A percentile compares a stretch with the other conserved stretches of the same genome.
Conservation (phyloP, 2,888 invertebrate species). For the Volucella bombylans region DNA sequence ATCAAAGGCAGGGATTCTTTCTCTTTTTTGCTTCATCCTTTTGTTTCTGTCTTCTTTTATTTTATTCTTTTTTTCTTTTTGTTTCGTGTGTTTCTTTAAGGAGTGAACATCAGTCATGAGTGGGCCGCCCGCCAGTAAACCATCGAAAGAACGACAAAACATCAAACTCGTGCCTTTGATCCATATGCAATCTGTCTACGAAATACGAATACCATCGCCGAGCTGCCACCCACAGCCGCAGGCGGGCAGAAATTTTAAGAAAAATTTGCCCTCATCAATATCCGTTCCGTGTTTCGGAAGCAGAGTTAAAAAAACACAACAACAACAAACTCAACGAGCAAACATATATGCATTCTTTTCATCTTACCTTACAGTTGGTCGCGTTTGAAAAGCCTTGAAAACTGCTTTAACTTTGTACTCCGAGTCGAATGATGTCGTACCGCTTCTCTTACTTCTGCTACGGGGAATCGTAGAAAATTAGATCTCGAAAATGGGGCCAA, state of each 20-base stretch:
- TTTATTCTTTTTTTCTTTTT: slow-evolving; percentile 23
- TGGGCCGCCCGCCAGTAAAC: slow-evolving; percentile 14
- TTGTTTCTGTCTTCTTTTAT: slow-evolving; percentile 27
- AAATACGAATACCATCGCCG: slow-evolving; percentile 22
- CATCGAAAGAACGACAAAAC: slow-evolving; percentile 29
- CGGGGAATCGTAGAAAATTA: slow-evolving; percentile 45
- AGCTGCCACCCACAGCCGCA: background rate
- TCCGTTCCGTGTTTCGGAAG: slow-evolving; percentile 44
- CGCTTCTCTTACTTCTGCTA: slow-evolving; percentile 12
- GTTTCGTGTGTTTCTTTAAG: slow-evolving; percentile 36
- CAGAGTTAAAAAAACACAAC: slow-evolving; percentile 14
- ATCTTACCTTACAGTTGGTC: slow-evolving; percentile 59
- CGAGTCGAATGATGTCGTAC: slow-evolving; percentile 8
- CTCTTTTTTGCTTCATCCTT: slow-evolving; percentile 30
- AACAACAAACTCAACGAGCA: slow-evolving; percentile 18
- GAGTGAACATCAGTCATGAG: slow-evolving; percentile 66
- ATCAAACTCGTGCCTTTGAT: slow-evolving; percentile 34
- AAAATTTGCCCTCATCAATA: slow-evolving; percentile 64
- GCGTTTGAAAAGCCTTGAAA: slow-evolving; percentile 26
- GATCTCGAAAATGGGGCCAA: slow-evolving; percentile 31
- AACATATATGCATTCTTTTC: slow-evolving; percentile 48
- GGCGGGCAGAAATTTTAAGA: slow-evolving; percentile 38
- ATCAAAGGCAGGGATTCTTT: slow-evolving; percentile 52
- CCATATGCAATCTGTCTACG: slow-evolving; percentile 34
- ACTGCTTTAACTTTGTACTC: background rate